Evolutionary conservation across 2,113 vertebrate genomes (phyloP).

Genomic region (Zosterops pallidus): DNA sequence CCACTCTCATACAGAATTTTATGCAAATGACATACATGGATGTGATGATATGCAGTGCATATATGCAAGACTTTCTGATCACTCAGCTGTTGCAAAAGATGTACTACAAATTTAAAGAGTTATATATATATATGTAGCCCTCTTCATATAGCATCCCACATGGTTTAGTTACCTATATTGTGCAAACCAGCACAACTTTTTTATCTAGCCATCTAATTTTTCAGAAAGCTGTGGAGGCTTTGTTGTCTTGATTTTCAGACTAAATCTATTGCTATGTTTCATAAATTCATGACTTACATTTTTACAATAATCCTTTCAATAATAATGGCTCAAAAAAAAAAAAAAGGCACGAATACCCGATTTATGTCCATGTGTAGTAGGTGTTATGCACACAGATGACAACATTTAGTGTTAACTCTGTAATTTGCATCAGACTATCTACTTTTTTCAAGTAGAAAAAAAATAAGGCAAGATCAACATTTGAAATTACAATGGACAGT

Average conservation of each 20-base stretch:
- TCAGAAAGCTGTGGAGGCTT: background rate
- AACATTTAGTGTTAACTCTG: background rate
- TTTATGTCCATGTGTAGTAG: background rate
- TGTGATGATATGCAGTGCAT: background rate
- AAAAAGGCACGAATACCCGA: background rate
- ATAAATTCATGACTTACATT: background rate
- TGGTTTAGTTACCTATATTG: background rate
- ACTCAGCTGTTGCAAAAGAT: background rate
- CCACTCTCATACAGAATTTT: background rate
- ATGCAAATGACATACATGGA: background rate
- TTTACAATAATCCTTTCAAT: background rate
- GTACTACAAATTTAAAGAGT: background rate
- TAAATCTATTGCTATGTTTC: background rate
- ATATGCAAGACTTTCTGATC: background rate
- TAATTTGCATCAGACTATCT: background rate
- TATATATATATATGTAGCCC: background rate
- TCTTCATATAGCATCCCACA: background rate
- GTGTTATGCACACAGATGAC: background rate
- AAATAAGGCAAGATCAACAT: background rate
- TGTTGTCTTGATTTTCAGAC: background rate
- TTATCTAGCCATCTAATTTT: background rate
- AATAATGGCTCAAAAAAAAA: background rate
- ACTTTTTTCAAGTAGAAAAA: background rate
- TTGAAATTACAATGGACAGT: background rate
- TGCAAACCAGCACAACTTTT: background rate